A percentile compares a stretch with the other conserved stretches of the same genome.
Conservation (phyloP, 2,113 vertebrate species). For the Silurus meridionalis region DNA sequence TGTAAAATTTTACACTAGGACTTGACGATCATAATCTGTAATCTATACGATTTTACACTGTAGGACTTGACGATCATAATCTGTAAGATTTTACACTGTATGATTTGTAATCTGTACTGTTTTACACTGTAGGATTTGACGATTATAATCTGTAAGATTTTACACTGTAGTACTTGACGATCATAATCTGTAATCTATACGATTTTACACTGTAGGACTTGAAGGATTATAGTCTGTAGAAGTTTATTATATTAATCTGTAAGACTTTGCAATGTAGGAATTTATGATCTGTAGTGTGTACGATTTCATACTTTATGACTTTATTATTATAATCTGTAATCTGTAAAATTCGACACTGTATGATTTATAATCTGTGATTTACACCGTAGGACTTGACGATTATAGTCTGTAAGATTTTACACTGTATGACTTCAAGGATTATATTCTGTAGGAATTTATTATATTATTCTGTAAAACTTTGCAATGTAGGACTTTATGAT, state of each 20-base stretch:
- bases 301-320: neutral
- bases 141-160: neutral
- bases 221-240: neutral
- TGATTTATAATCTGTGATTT: neutral
- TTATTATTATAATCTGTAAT: neutral
- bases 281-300: too few relatives aligned
- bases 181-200: neutral
- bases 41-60: neutral
- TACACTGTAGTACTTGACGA: neutral
- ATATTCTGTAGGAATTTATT: neutral
- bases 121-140: neutral
- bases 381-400: neutral
- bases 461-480: neutral
- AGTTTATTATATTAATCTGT: neutral
- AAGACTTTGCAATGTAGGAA: too few relatives aligned
- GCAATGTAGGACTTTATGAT: neutral
- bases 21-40: neutral
- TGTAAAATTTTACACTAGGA: neutral
- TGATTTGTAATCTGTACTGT: neutral
- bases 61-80: neutral
- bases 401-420: neutral
- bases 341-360: too few relatives aligned
- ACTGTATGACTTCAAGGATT: too few relatives aligned
- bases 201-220: neutral
- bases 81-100: neutral